These are phyloP conservation scores for Micromussa lordhowensis DNA, from an alignment of 92 coral and sea anemone species.

Conservation along the genomic window DNA sequence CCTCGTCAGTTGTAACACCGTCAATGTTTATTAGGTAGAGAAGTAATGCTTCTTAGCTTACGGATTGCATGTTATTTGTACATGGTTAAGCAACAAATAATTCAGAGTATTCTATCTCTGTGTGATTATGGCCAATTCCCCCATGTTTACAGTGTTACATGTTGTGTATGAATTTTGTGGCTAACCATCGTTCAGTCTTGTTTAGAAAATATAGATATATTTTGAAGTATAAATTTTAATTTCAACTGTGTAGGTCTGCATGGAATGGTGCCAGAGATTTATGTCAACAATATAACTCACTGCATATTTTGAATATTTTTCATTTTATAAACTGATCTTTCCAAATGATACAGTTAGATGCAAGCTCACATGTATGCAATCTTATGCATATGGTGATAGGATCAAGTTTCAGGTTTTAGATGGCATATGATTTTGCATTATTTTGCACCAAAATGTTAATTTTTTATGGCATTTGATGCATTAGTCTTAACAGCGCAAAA, in stretches of 20 bases:
- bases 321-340: background rate
- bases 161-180: background rate
- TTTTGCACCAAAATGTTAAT: background rate
- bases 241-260: background rate
- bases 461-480: too few species aligned
- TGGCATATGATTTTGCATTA: background rate
- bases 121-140: background rate
- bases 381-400: background rate
- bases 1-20: background rate
- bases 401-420: background rate
- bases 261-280: background rate
- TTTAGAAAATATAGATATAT: background rate
- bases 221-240: background rate
- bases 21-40: background rate
- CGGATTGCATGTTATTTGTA: background rate
- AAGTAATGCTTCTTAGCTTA: background rate
- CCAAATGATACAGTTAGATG: background rate
- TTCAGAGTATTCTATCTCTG: background rate
- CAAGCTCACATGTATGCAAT: background rate
- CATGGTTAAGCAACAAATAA: background rate
- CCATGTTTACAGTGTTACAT: too few species aligned
- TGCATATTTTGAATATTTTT: background rate
- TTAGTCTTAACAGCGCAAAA: background rate
- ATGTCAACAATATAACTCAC: background rate
- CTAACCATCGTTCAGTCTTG: background rate